Base-by-base conservation (phyloP, 92 coral and sea anemone genomes). In the Blastomussa wellsi region DNA sequence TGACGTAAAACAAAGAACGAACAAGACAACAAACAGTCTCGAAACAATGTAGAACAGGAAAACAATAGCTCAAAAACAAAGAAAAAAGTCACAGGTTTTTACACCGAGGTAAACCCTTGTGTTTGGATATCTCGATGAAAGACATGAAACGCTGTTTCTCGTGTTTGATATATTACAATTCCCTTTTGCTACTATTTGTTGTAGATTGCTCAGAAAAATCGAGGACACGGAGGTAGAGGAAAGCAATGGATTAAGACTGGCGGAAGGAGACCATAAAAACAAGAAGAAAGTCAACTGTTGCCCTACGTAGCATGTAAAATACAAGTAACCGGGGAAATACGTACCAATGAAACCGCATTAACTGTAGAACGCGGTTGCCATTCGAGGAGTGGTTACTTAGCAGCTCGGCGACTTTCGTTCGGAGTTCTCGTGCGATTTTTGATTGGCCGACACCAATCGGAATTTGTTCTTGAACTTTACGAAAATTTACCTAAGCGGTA, bases 271-370 rank as follows among this genome's bases (percentile, higher is more conserved):
- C 15, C 81, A 80, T 4, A 86, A 74, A 64, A 85, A 69, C 88
- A 92, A 92, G 77, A 92, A 86, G 51, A 89, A 85, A 53, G 19
- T 72, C 38, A 85, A 90, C 77, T 92, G 95, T 77, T 92, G 95
- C 79, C 90, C 87, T 15, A 78, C 84, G 78, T 89, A 89, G 86
- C 20, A n/a, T 59, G 11, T 24, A 2, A 36, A 9, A 48, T 14
- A 72, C 59, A 31, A 44, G 19, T 53, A 24, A 39, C 47, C 67
- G 31, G 44, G 12, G 52, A 22, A 35, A 36, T 36, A 48, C 7
- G 74, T 0, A 69, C 35, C 35, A 75, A 0, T 14, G 47, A 55
- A 57, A 47, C n/a, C 37, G 15, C 44, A 26, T 6, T n/a, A 53
- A n/a, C 52, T 47, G 31, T 53, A 55, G 35, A 16, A 66, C 44